Evolutionary conservation across 2,888 invertebrate genomes (phyloP).

Genomic region (Ctena decussata): DNA sequence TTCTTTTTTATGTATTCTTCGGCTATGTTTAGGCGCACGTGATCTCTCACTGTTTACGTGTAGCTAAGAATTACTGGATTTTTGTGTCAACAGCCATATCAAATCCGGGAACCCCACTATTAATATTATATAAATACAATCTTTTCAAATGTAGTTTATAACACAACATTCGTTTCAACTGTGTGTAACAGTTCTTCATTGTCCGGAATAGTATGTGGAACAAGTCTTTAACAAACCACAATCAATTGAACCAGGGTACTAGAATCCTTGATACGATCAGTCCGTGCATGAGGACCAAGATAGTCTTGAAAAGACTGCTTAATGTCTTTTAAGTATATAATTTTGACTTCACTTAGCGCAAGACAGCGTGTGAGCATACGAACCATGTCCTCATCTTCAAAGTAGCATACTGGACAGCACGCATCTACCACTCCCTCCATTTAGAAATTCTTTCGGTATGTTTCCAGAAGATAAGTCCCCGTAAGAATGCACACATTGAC

Average conservation of each 20-base stretch:
- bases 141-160: conserved; percentile 1
- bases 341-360: not conserved
- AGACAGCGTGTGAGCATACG: not conserved
- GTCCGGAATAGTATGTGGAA: not conserved
- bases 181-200: not conserved
- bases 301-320: not conserved
- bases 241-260: not conserved
- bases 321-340: not conserved
- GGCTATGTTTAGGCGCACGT: too few relatives aligned
- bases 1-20: too few relatives aligned
- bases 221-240: not conserved
- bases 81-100: not conserved
- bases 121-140: not conserved
- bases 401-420: not conserved
- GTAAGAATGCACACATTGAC: not conserved
- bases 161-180: not conserved
- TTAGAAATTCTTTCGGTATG: not conserved
- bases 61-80: too few relatives aligned
- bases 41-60: too few relatives aligned
- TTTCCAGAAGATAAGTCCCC: conserved; percentile 1
- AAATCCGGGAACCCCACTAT: not conserved
- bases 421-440: not conserved
- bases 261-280: not conserved
- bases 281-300: not conserved
- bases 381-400: not conserved